Percentiles rank a stretch among this genome's conserved stretches.
These are phyloP conservation scores for Ficedula albicollis DNA, from an alignment of 2,797 vertebrate genomes.

Conservation along the genomic window DNA sequence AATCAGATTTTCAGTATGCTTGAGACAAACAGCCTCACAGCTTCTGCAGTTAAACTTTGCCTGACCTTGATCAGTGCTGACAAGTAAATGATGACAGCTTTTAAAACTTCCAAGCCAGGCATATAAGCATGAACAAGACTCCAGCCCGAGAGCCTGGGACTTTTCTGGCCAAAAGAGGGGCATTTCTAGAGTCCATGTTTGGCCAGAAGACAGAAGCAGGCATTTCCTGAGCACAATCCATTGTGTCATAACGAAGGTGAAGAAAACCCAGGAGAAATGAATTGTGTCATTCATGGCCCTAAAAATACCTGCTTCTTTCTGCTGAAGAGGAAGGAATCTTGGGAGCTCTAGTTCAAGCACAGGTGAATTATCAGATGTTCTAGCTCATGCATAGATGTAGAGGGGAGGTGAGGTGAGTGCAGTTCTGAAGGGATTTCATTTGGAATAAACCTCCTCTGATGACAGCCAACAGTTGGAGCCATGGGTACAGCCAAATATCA, in stretches of 20 bases:
- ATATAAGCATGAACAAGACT: not conserved
- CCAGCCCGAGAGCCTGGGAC: not conserved
- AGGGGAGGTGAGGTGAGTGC: not conserved
- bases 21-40: not conserved
- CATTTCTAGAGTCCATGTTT: not conserved
- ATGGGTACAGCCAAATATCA: not conserved
- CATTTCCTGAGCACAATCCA: not conserved
- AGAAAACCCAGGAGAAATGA: fast-evolving
- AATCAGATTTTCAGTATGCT: not conserved
- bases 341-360: not conserved
- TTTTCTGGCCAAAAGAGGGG: not conserved
- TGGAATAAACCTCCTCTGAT: not conserved
- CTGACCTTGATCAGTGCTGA: not conserved
- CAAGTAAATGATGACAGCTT: not conserved
- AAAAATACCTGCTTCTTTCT: not conserved
- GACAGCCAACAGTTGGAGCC: not conserved
- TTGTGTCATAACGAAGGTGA: not conserved
- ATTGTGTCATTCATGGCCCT: not conserved
- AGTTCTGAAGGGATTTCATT: not conserved
- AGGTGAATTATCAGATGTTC: not conserved
- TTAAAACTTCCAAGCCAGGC: not conserved
- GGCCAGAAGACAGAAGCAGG: not conserved
- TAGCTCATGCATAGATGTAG: not conserved
- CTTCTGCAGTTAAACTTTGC: not conserved
- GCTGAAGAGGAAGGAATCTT: not conserved